Percentiles rank a stretch among this genome's conserved stretches.
These are phyloP conservation scores for Dendrocincla tyrannina DNA, from an alignment of 2,797 vertebrate species.

Conservation along the genomic window DNA sequence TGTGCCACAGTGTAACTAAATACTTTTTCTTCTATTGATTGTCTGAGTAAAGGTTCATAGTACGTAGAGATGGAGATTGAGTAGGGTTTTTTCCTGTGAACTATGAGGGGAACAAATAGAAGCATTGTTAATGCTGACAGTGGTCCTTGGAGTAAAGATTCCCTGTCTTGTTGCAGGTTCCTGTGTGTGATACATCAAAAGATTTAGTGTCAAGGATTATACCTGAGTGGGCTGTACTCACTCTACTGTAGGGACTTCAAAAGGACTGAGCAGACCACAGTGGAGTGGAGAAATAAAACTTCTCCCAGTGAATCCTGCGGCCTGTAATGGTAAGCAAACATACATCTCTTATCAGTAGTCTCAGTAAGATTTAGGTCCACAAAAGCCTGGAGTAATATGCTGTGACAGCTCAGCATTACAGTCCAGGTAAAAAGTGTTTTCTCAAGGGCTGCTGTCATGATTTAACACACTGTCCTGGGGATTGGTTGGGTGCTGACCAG, in stretches of 20 bases:
- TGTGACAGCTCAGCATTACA: neutral
- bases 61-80: neutral
- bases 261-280: neutral
- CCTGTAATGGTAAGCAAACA: neutral
- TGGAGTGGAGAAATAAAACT: neutral
- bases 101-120: neutral
- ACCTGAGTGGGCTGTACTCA: neutral
- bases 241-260: neutral
- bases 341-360: neutral
- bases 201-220: neutral
- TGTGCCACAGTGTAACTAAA: neutral
- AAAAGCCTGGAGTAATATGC: neutral
- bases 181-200: neutral
- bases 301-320: neutral
- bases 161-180: neutral
- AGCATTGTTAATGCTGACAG: neutral
- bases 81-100: neutral
- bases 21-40: neutral
- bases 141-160: neutral
- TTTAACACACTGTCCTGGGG: neutral
- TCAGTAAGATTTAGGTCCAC: neutral
- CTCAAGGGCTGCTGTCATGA: neutral
- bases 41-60: neutral
- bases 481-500: neutral
- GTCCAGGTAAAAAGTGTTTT: neutral